A percentile compares a stretch with the other conserved stretches of the same genome.
These are phyloP conservation scores for Cephus runcator DNA, from an alignment of 2,888 invertebrate species.

Conservation along the genomic window DNA sequence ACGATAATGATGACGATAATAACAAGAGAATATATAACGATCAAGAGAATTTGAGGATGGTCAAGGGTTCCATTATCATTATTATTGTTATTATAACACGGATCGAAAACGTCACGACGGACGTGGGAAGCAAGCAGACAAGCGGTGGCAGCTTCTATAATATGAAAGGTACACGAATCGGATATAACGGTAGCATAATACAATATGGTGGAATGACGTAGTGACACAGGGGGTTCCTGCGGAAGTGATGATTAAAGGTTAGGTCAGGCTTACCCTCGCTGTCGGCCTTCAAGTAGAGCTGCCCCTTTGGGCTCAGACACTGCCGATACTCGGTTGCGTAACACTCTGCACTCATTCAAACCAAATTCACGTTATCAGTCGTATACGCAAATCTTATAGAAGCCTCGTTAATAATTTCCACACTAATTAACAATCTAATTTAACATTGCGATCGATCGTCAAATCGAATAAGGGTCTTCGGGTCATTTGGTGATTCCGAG, in stretches of 20 bases:
- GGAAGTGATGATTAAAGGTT: conserved; percentile 59
- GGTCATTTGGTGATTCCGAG: neutral
- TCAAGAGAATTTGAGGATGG: conserved; percentile 6
- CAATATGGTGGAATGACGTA: conserved; percentile 40
- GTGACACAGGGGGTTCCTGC: conserved; percentile 55
- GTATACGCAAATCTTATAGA: neutral
- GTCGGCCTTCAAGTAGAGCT: conserved; percentile 86
- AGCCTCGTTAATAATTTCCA: neutral
- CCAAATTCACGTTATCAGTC: conserved; percentile 40
- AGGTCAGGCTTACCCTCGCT: conserved; percentile 79
- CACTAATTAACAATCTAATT: neutral
- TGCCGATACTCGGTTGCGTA: conserved; percentile 80
- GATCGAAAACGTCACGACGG: conserved; percentile 12
- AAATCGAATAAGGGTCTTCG: neutral
- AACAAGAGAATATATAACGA: conserved; percentile 2
- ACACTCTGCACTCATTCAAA: conserved; percentile 64
- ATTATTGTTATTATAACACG: neutral
- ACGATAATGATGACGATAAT: neutral
- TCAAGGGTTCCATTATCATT: neutral
- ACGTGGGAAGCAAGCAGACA: conserved; percentile 56
- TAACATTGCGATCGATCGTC: neutral
- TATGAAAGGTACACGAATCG: conserved; percentile 27
- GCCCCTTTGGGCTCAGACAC: conserved; percentile 82
- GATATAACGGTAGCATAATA: conserved; percentile 35
- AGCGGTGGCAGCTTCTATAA: conserved; percentile 53